A percentile compares a stretch with the other conserved stretches of the same genome.
Conservation (phyloP, 2,113 vertebrate genomes). For the Oryzias javanicus region DNA sequence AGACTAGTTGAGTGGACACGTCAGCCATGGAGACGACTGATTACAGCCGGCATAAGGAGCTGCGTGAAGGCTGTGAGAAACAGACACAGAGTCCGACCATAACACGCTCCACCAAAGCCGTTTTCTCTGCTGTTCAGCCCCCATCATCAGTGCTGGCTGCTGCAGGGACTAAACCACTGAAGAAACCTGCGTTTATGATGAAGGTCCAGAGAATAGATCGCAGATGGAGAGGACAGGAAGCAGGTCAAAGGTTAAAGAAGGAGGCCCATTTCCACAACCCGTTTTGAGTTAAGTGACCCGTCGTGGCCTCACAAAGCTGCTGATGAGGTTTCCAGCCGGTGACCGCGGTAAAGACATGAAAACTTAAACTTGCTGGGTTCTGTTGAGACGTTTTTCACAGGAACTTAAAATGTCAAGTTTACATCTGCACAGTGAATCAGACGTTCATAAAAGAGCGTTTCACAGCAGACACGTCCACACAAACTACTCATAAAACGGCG, state of each 20-base stretch:
- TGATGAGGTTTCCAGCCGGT: conserved; percentile 28
- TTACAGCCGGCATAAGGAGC: conserved; percentile 28
- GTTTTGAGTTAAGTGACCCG: background rate
- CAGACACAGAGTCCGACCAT: conserved; percentile 25
- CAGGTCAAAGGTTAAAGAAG: conserved; percentile 49
- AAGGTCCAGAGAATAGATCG: conserved; percentile 51
- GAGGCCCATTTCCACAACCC: conserved; percentile 27
- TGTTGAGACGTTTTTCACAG: background rate
- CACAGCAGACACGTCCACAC: conserved; percentile 21
- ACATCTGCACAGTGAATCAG: conserved; percentile 31
- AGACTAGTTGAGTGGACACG: too few species aligned
- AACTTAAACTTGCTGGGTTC: conserved; percentile 7
- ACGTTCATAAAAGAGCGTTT: conserved; percentile 31
- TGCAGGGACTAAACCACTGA: conserved; percentile 38
- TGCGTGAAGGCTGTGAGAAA: conserved; percentile 24
- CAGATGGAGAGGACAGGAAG: conserved; percentile 52
- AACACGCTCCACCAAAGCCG: conserved; percentile 33
- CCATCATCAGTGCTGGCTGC: conserved; percentile 57
- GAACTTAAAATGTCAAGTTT: conserved; percentile 2
- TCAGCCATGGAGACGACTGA: conserved; percentile 11
- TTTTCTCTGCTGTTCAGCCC: conserved; percentile 20
- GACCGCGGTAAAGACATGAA: background rate
- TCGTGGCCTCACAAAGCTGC: conserved; percentile 10
- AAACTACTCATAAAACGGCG: conserved; percentile 17
- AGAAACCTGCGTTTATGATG: conserved; percentile 34